phyloP scores from a whole-genome alignment of 2,888 invertebrate species.

The Andrena haemorrhoa region DNA sequence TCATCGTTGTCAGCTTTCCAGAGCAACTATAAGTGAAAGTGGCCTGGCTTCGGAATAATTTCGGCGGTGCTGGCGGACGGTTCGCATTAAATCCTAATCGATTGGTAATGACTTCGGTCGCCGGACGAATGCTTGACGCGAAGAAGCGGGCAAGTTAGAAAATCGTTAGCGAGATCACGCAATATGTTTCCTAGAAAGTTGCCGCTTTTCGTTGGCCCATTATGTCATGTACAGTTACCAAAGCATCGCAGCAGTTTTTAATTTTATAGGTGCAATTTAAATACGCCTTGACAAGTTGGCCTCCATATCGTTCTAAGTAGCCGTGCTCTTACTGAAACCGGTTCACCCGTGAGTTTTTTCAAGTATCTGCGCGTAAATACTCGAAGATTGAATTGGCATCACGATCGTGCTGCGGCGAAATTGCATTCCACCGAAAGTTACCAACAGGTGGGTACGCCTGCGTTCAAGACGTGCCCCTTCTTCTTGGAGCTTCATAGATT shows the following conservation, averaged over 20 bases:
- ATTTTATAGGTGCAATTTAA: neutral
- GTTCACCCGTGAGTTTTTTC: no score
- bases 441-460: no score
- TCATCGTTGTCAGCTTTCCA: conserved; percentile 37
- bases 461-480: no score
- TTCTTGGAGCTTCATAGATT: no score
- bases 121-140: neutral
- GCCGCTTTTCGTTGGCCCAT: neutral
- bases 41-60: conserved; percentile 25
- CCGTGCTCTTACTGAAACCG: no score
- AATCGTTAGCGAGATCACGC: neutral
- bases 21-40: conserved; percentile 49
- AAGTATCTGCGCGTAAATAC: no score
- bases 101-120: conserved; percentile 1
- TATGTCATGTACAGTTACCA: neutral
- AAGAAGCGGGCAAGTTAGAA: neutral
- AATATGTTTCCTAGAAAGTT: conserved; percentile 12
- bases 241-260: neutral
- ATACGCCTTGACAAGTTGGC: no score
- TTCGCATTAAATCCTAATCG: conserved; percentile 13
- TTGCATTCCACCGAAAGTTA: no score
- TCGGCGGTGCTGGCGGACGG: conserved; percentile 5
- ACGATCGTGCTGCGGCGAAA: no score
- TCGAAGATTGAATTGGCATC: no score
- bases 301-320: no score